phyloP scores from a whole-genome alignment of 2,797 vertebrate genomes.

The Dicrostonyx torquatus region DNA sequence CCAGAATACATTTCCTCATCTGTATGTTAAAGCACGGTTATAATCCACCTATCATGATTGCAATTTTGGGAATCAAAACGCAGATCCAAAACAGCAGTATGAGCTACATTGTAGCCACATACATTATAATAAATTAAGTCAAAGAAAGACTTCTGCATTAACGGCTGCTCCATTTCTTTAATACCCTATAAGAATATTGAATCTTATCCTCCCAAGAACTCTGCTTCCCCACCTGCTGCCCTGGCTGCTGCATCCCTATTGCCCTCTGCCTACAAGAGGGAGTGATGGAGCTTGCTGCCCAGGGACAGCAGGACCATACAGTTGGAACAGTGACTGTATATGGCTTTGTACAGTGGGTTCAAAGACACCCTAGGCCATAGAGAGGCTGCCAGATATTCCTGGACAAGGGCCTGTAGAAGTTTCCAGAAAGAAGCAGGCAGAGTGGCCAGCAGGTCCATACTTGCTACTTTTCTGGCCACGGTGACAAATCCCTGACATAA shows the following conservation, averaged over 20 bases:
- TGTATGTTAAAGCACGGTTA: slow-evolving; percentile 79
- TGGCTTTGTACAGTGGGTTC: neutral
- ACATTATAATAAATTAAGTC: slow-evolving; percentile 76
- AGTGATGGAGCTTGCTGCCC: neutral
- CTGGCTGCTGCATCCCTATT: rapidly evolving
- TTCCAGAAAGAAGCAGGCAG: neutral
- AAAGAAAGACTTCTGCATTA: slow-evolving; percentile 55
- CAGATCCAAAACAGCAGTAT: slow-evolving; percentile 73
- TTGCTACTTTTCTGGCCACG: neutral
- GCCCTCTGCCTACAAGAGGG: neutral
- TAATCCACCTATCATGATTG: slow-evolving; percentile 82
- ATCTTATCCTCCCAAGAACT: neutral
- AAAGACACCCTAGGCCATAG: neutral
- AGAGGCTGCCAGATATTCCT: neutral
- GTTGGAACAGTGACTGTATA: rapidly evolving
- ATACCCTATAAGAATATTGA: slow-evolving; percentile 5
- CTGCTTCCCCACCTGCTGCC: neutral
- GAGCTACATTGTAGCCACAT: slow-evolving; percentile 80
- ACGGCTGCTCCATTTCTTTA: slow-evolving; percentile 49
- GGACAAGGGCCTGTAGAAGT: neutral
- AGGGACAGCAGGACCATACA: rapidly evolving
- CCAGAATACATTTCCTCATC: slow-evolving; percentile 80
- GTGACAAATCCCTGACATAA: neutral
- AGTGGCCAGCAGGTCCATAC: rapidly evolving
- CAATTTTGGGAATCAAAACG: slow-evolving; percentile 80